Percentiles rank a stretch among this genome's conserved stretches.
Conservation (phyloP, 2,797 vertebrate genomes). For the Neosilurus hyrtlii region DNA sequence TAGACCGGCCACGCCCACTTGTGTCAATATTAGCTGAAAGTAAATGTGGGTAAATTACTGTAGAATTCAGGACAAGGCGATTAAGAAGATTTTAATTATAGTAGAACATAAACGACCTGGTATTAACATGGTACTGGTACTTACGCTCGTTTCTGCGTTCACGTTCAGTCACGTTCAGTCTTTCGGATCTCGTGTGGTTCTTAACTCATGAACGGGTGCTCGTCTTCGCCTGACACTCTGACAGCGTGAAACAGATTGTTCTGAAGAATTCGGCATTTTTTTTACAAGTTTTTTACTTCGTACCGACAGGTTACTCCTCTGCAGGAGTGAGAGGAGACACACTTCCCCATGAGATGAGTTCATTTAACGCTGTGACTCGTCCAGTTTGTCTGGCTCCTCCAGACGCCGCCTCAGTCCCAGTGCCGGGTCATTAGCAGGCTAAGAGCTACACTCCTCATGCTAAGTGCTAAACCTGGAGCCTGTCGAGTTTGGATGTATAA, state of each 20-base stretch:
- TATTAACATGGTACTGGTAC: not conserved
- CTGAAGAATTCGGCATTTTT: not conserved
- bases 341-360: not conserved
- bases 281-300: not conserved
- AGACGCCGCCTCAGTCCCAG: not conserved
- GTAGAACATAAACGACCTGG: not conserved
- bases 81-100: not conserved
- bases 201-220: constrained; percentile 1
- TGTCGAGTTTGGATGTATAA: not conserved
- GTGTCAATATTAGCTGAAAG: not conserved
- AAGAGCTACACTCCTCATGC: not conserved
- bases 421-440: not conserved
- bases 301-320: not conserved
- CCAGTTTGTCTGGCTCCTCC: not conserved
- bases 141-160: not conserved
- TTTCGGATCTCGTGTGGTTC: not conserved
- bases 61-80: not conserved
- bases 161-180: not conserved
- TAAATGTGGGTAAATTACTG: too few relatives aligned
- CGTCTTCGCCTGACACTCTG: not conserved
- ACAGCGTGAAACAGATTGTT: constrained; percentile 19
- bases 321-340: not conserved
- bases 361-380: not conserved
- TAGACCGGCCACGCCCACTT: not conserved
- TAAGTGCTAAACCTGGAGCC: not conserved